Evolutionary conservation across 2,888 invertebrate genomes (phyloP).

Genomic region (Acronicta psi): DNA sequence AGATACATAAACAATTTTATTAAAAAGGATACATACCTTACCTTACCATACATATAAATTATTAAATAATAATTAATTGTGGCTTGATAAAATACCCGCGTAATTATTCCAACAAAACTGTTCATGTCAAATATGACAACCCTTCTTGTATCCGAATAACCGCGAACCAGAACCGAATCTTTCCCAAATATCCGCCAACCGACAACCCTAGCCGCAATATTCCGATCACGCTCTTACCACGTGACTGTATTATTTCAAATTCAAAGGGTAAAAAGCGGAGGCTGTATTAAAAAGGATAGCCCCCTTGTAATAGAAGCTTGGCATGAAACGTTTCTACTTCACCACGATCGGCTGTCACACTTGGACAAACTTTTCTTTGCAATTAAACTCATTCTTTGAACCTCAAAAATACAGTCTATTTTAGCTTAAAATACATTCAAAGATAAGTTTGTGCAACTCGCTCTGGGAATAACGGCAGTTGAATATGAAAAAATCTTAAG

Average conservation of each 20-base stretch:
- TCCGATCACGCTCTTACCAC: slow-evolving; percentile 74
- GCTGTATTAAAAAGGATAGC: slow-evolving; percentile 78
- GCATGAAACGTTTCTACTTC: slow-evolving; percentile 53
- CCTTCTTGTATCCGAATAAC: slow-evolving; percentile 34
- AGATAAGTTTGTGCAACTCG: slow-evolving; percentile 30
- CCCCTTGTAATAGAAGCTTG: slow-evolving; percentile 62
- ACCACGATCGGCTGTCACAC: slow-evolving; percentile 63
- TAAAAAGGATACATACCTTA: too few relatives aligned
- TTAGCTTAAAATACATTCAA: slow-evolving; percentile 25
- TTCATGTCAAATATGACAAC: slow-evolving; percentile 35
- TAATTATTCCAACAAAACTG: slow-evolving; percentile 12
- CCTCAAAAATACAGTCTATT: slow-evolving; percentile 21
- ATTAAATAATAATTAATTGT: neutral
- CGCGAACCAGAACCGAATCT: slow-evolving; percentile 30
- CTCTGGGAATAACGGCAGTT: slow-evolving; percentile 61
- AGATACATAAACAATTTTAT: too few relatives aligned
- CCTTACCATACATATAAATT: too few relatives aligned
- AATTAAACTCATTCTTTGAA: slow-evolving; percentile 9
- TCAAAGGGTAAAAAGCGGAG: slow-evolving; percentile 81
- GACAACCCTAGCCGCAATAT: slow-evolving; percentile 56
- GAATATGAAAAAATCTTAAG: slow-evolving; percentile 69
- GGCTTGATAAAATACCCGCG: neutral
- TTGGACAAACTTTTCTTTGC: slow-evolving; percentile 40
- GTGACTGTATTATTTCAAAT: slow-evolving; percentile 83
- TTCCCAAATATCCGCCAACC: slow-evolving; percentile 37